Conservation (phyloP, 1,140 invertebrate species). For the Yoshiicerus persimilis region DNA sequence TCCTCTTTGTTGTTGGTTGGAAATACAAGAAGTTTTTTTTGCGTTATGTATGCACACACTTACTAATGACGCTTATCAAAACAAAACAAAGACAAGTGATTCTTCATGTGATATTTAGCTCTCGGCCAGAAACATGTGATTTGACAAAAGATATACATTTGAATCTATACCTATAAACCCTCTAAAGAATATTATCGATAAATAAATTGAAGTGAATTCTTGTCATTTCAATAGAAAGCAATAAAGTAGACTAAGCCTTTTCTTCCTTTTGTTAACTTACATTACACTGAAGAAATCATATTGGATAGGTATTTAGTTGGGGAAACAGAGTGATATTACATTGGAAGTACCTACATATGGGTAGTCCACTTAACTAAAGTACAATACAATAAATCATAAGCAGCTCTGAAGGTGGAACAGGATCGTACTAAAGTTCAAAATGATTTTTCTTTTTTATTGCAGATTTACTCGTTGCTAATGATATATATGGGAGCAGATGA, state of each 20-base stretch:
- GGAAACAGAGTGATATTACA: background rate
- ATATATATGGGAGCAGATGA: background rate
- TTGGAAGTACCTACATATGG: background rate
- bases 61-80: too few species aligned
- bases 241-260: background rate
- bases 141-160: too few species aligned
- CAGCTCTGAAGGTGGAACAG: background rate
- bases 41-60: background rate
- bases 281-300: background rate
- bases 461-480: background rate
- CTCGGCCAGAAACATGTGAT: background rate
- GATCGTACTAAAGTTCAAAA: background rate
- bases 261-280: background rate
- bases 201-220: background rate
- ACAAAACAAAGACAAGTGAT: background rate
- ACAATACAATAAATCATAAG: background rate
- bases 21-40: too few species aligned
- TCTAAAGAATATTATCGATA: background rate
- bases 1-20: too few species aligned
- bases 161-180: too few species aligned
- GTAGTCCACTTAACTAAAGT: background rate
- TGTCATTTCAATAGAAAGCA: conserved; percentile 10
- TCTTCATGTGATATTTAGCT: background rate
- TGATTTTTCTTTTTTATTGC: background rate
- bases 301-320: background rate